These are phyloP conservation scores for Dendrocincla tyrannina DNA, from an alignment of 2,797 vertebrate genomes.

Conservation along the genomic window DNA sequence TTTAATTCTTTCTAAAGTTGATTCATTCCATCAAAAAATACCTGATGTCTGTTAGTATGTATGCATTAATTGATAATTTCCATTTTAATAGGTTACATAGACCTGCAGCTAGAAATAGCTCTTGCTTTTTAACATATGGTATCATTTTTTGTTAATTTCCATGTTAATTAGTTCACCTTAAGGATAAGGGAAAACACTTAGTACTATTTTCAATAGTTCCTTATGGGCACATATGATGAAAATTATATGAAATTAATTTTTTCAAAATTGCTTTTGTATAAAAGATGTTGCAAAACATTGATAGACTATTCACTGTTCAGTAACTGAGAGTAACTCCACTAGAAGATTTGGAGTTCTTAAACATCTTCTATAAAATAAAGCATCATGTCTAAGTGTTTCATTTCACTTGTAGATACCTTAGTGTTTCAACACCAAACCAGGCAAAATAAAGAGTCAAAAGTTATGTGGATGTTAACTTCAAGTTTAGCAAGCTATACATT, in stretches of 20 bases:
- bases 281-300: background rate
- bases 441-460: background rate
- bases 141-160: background rate
- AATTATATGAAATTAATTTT: background rate
- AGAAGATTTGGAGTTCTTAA: background rate
- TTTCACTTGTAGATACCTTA: background rate
- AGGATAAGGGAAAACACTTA: background rate
- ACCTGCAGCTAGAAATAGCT: background rate
- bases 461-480: background rate
- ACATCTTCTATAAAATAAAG: background rate
- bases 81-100: background rate
- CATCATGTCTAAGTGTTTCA: background rate
- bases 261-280: background rate
- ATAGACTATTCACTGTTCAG: background rate
- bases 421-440: background rate
- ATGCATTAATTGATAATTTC: background rate
- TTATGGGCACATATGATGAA: background rate
- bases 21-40: background rate
- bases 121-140: background rate
- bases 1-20: background rate
- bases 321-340: background rate
- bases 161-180: conserved; percentile 9
- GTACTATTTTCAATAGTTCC: background rate
- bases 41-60: background rate
- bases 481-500: background rate